Conservation (phyloP, 2,113 vertebrate species). For the Aix galericulata region DNA sequence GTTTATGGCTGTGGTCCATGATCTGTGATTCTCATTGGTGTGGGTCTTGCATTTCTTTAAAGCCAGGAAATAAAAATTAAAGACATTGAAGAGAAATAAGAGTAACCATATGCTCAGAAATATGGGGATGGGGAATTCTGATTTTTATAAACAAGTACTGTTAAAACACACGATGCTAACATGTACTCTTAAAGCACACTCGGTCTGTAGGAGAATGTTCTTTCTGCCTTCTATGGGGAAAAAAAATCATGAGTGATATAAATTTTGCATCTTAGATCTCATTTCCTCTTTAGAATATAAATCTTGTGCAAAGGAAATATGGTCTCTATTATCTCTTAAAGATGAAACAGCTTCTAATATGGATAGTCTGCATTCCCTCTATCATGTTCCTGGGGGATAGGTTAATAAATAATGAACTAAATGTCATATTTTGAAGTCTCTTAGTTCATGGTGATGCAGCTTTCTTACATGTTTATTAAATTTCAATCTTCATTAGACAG, state of each 20-base stretch:
- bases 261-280: constrained; percentile 57
- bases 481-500: constrained; percentile 66
- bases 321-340: constrained; percentile 54
- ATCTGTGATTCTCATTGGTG: background rate
- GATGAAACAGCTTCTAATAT: constrained; percentile 61
- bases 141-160: background rate
- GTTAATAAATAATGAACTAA: constrained; percentile 71
- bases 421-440: constrained; percentile 70
- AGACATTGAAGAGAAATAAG: background rate
- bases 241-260: background rate
- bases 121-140: background rate
- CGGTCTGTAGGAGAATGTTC: background rate
- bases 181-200: background rate
- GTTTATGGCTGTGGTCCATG: background rate
- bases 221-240: background rate
- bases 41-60: background rate
- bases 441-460: constrained; percentile 47
- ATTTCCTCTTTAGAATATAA: constrained; percentile 60
- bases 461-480: constrained; percentile 61
- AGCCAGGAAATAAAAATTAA: background rate
- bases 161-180: background rate
- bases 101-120: background rate
- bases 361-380: constrained; percentile 47
- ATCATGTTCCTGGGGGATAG: constrained; percentile 48
- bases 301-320: constrained; percentile 51